Evolutionary conservation across 2,888 invertebrate genomes (phyloP), one percentile per base, ranked within the genome.

Genomic region (Agonopterix heracliana): DNA sequence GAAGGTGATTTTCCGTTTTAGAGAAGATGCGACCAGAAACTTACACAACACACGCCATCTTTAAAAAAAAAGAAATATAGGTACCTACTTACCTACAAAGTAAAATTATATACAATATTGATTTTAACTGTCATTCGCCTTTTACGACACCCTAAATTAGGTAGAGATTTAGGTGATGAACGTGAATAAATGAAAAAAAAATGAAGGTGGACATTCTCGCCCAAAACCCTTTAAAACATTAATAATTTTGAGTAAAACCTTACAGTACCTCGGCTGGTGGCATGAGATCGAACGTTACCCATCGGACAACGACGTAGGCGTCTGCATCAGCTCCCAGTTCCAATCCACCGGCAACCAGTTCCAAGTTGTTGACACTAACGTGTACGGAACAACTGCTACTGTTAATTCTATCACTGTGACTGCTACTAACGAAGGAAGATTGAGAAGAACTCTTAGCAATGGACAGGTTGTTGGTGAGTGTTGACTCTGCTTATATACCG

Each of bases 241-340:
- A 5, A 26, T 26, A 17, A 17, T 3, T 26, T 26, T 26, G 1
- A 26, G 5, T 26, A 5, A 26, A n/a, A 10, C 38, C n/a, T 69
- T 62, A 8, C 63, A 86, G 86, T 86, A 71, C 54, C 41, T 68
- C 0, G 84, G 82, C 34, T 79, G 80, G 78, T 86, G 86, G 86
- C 81, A 85, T 48, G 82, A 85, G 55, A 71, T 85, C 43, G 76
- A 81, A 53, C 66, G 78, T 8, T 86, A 77, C 54, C 76, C 83
- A 0, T 57, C 66, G 0, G 71, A 72, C 44, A 44, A 48, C 0
- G 47, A 58, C 44, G 60, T 50, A 0, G 82, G 82, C 1, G 62
- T 69, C 1, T 86, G 86, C 53, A 62, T 70, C 54, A 83, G 80
- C 59, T 70, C 79, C 0, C 60, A 68, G 2, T 77, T 78, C 61